These are phyloP conservation scores for Schlechtendalia chinensis DNA, from an alignment of 1,140 invertebrate species.

Conservation along the genomic window DNA sequence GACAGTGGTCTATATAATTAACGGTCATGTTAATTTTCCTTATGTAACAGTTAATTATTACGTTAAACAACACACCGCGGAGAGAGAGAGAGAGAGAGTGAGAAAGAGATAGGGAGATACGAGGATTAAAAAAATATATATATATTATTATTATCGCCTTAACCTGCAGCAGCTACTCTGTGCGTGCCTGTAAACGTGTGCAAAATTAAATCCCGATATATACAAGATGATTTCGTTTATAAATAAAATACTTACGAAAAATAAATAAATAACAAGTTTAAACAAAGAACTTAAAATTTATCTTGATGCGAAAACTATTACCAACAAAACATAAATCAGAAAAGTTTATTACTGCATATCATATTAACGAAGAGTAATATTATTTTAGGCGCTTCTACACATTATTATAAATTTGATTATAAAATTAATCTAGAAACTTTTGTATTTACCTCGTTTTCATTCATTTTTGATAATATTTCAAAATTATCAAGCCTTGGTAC, in stretches of 20 bases:
- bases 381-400: neutral
- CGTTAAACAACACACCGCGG: neutral
- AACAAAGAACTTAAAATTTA: slow-evolving; percentile 21
- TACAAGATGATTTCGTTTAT: no score
- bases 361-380: neutral
- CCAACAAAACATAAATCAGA: neutral
- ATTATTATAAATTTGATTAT: neutral
- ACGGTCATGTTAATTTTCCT: slow-evolving; percentile 43
- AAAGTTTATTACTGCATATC: neutral
- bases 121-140: slow-evolving; percentile 22
- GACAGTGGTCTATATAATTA: slow-evolving; percentile 40
- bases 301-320: neutral
- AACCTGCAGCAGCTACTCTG: no score
- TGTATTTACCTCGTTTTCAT: no score
- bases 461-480: no score
- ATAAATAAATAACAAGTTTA: neutral
- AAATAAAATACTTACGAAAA: slow-evolving; percentile 9
- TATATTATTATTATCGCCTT: no score
- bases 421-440: neutral
- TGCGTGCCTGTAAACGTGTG: no score
- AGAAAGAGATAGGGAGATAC: no score
- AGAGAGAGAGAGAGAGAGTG: no score
- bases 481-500: no score
- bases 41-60: slow-evolving; percentile 42
- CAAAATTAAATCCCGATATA: no score